Conservation (phyloP, 2,113 vertebrate species). For the Semnornis frantzii region DNA sequence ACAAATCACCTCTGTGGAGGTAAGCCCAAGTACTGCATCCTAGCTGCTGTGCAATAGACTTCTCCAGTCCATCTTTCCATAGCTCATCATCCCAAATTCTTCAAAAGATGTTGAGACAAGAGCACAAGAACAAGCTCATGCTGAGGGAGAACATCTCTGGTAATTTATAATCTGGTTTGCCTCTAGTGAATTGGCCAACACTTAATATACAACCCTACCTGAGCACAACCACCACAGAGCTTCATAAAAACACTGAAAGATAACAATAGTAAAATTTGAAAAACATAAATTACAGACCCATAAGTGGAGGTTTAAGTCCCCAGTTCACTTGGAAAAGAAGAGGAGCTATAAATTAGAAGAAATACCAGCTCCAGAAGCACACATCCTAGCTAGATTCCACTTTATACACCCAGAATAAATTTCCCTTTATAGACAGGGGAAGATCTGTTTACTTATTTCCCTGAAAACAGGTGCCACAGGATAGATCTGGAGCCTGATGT, state of each 20-base stretch:
- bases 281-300: constrained; percentile 42
- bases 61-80: neutral
- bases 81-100: neutral
- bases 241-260: constrained; percentile 32
- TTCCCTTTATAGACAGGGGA: neutral
- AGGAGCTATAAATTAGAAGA: constrained; percentile 44
- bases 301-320: constrained; percentile 1
- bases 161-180: constrained; percentile 24
- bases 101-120: neutral
- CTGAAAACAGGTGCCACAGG: constrained; percentile 18
- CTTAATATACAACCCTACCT: constrained; percentile 38
- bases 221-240: neutral
- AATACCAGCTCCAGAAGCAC: constrained; percentile 16
- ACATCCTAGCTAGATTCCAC: constrained; percentile 12
- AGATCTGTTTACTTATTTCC: constrained; percentile 19
- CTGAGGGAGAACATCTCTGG: neutral
- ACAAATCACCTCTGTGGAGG: neutral
- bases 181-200: neutral
- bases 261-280: constrained; percentile 23
- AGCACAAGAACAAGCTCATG: neutral
- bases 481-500: neutral
- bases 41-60: neutral
- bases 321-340: constrained; percentile 1
- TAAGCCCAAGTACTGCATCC: neutral
- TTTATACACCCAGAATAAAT: constrained; percentile 49